Base-by-base conservation (phyloP, 2,888 invertebrate species). In the Oscheius sp. region DNA sequence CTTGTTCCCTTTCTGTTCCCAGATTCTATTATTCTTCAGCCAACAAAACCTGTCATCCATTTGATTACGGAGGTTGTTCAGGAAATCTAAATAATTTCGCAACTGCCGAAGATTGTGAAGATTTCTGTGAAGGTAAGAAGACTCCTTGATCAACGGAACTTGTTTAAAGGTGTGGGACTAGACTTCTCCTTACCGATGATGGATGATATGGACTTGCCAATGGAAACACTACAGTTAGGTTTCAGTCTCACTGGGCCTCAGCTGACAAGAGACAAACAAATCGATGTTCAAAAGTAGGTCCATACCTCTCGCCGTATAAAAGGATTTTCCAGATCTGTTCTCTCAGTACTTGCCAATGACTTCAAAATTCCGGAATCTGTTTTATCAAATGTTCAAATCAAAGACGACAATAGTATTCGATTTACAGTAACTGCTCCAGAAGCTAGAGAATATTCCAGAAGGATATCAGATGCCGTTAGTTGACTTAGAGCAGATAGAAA, bases 1-100 rank as follows among this genome's bases (percentile, higher is more conserved):
- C 76, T 5, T 83, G 83, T 48, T 69, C 67, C 25, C 72, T 74
- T 15, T 65, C 70, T 6, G 76, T 75, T 10, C 67, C 75, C 4
- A 73, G 83, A 6, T 83, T 70, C 65, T 79, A 72, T 66, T 83
- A 78, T 57, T 78, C 81, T 33, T 58, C 73, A 8, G 64, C 73
- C 3, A 65, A 66, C 3, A 76, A 75, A 37, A 55, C 71, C 1
- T 83, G 83, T 57, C 39, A 65, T 55, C 66, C 69, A 15, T 84
- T 84, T 66, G 69, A 77, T 2, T 84, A 82, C 50, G 78, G 80
- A 12, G 84, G 84, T n/a, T 84, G 84, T 57, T 72, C 75, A 2
- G 84, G 84, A 45, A 84, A 84, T 52, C 61, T 79, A 63, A 84
- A 84, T 69, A 84, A 84, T 68, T 84, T 84, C 65, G 76, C 73